Conservation (phyloP, 2,888 invertebrate genomes). For the Odontocerum albicorne region DNA sequence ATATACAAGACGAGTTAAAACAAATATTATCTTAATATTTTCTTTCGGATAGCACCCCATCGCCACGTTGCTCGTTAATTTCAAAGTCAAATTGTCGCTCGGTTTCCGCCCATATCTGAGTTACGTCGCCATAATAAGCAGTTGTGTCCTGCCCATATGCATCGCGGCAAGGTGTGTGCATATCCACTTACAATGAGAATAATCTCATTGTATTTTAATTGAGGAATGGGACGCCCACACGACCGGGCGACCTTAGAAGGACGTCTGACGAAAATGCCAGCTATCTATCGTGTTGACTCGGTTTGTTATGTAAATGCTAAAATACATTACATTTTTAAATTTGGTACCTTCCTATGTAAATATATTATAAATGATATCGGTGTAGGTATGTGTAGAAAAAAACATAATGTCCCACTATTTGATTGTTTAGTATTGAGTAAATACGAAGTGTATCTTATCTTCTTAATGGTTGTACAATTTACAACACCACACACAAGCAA, state of each 20-base stretch:
- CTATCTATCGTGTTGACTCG: neutral
- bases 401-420: too few relatives aligned
- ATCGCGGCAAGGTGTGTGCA: conserved; percentile 10
- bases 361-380: too few relatives aligned
- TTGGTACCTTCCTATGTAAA: too few relatives aligned
- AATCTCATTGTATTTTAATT: conserved; percentile 33
- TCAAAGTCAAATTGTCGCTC: conserved; percentile 23
- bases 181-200: conserved; percentile 8
- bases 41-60: neutral
- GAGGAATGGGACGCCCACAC: conserved; percentile 23
- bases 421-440: too few relatives aligned
- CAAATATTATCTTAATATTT: too few relatives aligned
- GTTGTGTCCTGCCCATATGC: conserved; percentile 5
- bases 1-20: too few relatives aligned
- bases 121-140: conserved; percentile 26
- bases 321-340: too few relatives aligned
- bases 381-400: too few relatives aligned
- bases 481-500: too few relatives aligned
- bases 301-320: conserved; percentile 6
- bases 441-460: too few relatives aligned
- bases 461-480: too few relatives aligned
- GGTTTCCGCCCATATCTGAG: conserved; percentile 22
- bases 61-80: conserved; percentile 14
- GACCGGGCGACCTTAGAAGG: conserved; percentile 34
- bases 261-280: conserved; percentile 24